phyloP scores from a whole-genome alignment of 2,113 vertebrate species.

The Boleophthalmus pectinirostris region DNA sequence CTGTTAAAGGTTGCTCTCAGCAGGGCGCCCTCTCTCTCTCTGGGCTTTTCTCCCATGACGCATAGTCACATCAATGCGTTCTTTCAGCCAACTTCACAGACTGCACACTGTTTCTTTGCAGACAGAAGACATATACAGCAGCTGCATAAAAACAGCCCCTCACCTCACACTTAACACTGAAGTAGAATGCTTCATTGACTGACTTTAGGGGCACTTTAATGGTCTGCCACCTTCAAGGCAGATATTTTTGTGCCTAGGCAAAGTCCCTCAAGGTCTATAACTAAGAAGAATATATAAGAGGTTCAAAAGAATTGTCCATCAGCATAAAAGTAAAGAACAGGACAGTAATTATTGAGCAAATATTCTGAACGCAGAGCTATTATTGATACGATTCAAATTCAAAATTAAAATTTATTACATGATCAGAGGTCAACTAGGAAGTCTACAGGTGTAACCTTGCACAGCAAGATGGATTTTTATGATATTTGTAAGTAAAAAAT shows the following conservation, averaged over 20 bases:
- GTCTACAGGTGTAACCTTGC: no score
- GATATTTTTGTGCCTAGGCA: conserved; percentile 31
- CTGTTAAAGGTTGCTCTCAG: conserved; percentile 56
- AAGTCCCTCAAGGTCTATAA: conserved; percentile 46
- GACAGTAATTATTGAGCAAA: conserved; percentile 22
- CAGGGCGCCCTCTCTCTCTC: conserved; percentile 35
- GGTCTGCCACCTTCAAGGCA: conserved; percentile 39
- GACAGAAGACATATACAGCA: conserved; percentile 53
- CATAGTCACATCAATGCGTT: conserved; percentile 65
- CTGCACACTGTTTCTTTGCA: conserved; percentile 61
- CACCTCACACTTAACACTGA: conserved; percentile 55
- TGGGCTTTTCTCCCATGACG: conserved; percentile 46
- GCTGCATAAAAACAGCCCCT: conserved; percentile 57
- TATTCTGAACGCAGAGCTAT: not conserved
- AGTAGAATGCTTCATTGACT: conserved; percentile 64
- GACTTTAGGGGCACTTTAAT: conserved; percentile 43
- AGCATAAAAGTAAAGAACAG: conserved; percentile 19
- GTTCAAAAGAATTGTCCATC: conserved; percentile 24
- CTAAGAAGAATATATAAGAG: conserved; percentile 30
- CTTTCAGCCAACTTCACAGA: conserved; percentile 67
- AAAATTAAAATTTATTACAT: not conserved
- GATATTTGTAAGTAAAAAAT: no score
- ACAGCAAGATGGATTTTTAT: no score
- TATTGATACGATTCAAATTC: not conserved
- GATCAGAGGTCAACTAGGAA: not conserved